A percentile compares a stretch with the other conserved stretches of the same genome.
phyloP scores from a whole-genome alignment of 2,888 invertebrate genomes.

The Habrosyne pyritoides region DNA sequence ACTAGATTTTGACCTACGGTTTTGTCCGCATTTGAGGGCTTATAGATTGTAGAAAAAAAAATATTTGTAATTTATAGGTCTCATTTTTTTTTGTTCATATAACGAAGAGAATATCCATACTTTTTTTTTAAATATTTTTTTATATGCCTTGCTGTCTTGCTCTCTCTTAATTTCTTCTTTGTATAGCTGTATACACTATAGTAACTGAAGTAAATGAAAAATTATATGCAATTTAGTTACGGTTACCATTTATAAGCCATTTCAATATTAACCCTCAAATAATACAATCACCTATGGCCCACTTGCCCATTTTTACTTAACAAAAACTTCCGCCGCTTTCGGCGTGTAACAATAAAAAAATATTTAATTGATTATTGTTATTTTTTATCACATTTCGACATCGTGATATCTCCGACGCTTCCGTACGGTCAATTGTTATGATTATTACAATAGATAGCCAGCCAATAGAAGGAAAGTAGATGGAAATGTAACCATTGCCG shows the following conservation, averaged over 20 bases:
- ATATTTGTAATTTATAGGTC: too few species aligned
- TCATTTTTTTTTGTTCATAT: too few species aligned
- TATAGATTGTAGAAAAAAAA: too few species aligned
- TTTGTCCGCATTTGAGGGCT: too few species aligned
- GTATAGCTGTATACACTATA: too few species aligned
- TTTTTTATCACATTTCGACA: slow-evolving; percentile 8
- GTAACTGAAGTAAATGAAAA: neutral
- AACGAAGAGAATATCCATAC: too few species aligned
- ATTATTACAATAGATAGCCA: slow-evolving; percentile 26
- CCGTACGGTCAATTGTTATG: slow-evolving; percentile 31
- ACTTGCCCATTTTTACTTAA: slow-evolving; percentile 10
- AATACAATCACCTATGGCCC: slow-evolving; percentile 7
- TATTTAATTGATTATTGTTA: slow-evolving; percentile 13
- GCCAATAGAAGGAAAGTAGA: slow-evolving; percentile 21
- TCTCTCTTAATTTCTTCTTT: too few species aligned
- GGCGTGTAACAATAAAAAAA: slow-evolving; percentile 10
- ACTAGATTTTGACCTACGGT: neutral
- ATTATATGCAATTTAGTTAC: neutral
- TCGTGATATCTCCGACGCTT: slow-evolving; percentile 21
- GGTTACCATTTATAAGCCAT: neutral
- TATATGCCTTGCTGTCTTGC: too few species aligned
- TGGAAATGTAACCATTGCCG: slow-evolving; percentile 15
- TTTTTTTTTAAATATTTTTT: too few species aligned
- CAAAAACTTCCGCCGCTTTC: slow-evolving; percentile 13
- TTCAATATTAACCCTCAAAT: slow-evolving; percentile 1